phyloP scores from a whole-genome alignment of 1,140 invertebrate genomes.

The Trichogramma pretiosum region DNA sequence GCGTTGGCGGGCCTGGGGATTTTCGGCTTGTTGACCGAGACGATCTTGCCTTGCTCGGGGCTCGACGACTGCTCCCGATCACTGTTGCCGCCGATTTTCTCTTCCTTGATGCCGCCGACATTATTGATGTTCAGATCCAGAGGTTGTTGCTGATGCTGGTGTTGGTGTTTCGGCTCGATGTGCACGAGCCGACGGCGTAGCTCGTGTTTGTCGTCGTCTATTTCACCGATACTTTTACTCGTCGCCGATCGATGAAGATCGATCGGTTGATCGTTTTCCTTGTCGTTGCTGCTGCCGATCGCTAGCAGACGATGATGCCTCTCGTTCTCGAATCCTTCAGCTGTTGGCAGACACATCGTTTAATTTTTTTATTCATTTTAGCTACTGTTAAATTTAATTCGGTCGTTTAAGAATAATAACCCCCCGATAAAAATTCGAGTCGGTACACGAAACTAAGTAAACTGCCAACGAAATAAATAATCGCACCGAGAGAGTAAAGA shows the following conservation, averaged over 20 bases:
- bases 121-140: background rate
- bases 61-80: background rate
- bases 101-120: background rate
- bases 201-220: slow-evolving; percentile 10
- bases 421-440: no score
- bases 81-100: background rate
- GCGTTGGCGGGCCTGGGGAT: slow-evolving; percentile 57
- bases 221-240: background rate
- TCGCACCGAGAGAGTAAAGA: background rate
- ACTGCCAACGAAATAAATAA: background rate
- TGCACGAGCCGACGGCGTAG: slow-evolving; percentile 22
- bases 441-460: background rate
- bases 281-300: no score
- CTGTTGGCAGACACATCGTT: no score
- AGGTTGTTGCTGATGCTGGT: no score
- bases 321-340: no score
- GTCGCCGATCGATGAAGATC: no score
- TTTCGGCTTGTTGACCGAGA: slow-evolving; percentile 37
- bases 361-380: no score
- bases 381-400: no score
- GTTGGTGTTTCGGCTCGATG: slow-evolving; percentile 26
- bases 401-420: no score
- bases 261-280: no score
- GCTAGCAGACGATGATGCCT: no score
- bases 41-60: slow-evolving; percentile 18